Evolutionary conservation across 2,888 invertebrate genomes (phyloP), one percentile per base, ranked within the genome.

Genomic region (Parnassius apollo): DNA sequence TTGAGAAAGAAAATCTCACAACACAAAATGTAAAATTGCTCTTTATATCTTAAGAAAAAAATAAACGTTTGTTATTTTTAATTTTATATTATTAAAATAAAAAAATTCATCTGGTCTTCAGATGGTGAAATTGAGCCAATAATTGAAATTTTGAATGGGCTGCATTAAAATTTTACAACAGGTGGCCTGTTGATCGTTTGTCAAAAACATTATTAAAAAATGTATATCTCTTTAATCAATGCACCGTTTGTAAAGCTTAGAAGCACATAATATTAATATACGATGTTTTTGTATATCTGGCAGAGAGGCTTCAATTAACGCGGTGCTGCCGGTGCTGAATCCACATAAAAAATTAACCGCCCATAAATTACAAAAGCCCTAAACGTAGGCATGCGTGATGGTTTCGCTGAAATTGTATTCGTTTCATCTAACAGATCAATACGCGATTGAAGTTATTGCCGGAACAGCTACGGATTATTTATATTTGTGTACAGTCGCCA

Each of bases 381-480:
- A 25, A 52, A 52, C n/a, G 25, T 25, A 2, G 2, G 42, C 48
- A 42, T 12, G 18, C 9, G 42, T n/a, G 51, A 25, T 60, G 25
- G 54, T 60, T 55, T 55, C 48, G n/a, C 2, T 8, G 25, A 18
- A 48, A 9, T 48, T 10, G 59, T 53, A 44, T 61, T 52, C 67
- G 44, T 64, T 68, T 66, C 57, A 56, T 61, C 62, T 68, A 66
- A 61, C 51, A 61, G 44, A 61, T 65, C 65, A 53, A 65, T 62
- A 53, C 25, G 61, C 53, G 49, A 65, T 68, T 63, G 57, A 62
- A 56, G 66, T 65, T 68, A 68, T 62, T 62, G 49, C 57, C 53
- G 57, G 48, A 53, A 61, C 57, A 55, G 58, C 56, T 53, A 57
- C 57, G 57, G 62, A 62, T 65, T 57, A 62, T 62, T 65, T 62